Base-by-base conservation (phyloP, 2,113 vertebrate species). In the Otis tarda region DNA sequence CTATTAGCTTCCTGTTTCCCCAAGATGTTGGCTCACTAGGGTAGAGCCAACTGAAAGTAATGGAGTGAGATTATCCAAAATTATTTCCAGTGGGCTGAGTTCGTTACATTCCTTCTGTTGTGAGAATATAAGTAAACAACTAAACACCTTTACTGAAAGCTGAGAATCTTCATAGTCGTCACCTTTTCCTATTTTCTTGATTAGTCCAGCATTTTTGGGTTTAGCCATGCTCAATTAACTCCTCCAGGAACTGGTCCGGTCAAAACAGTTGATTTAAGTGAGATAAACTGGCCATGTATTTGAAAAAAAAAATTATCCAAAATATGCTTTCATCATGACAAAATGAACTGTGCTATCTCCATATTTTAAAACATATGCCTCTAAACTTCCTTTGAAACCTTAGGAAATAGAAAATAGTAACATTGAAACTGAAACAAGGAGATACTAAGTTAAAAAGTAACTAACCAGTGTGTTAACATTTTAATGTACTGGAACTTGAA, bases 201-300 rank as follows among this genome's bases (percentile, higher is more conserved):
- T 97, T 96, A 94, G 73, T 17, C 94, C 90, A 97, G 94, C 96
- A 97, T 98, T 98, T 98, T 98, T 97, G 95, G 91, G 91, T 96
- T 98, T 97, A 98, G 96, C 96, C 93, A 98, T 95, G 98, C 97
- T 98, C 98, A 98, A 98, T 98, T 98, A 98, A 98, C 95, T 98
- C 95, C 97, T 95, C 94, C 97, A 98, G 96, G 91, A 98, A 97
- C 83, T 85, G 95, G 98, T 97, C 97, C 97, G 97, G 97, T 97
- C 97, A 97, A 97, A 97, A 97, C 87, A 98, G 97, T 95, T 97
- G 97, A 98, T 98, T 96, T 98, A 98, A 98, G 96, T 97, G 97
- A 98, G 97, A 97, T 97, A 98, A 98, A 98, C 96, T 94, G 95
- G 97, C 97, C 97, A 98, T 98, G 97, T 98, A 96, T 96, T 97